Percentiles rank a stretch among this genome's conserved stretches.
phyloP scores from a whole-genome alignment of 2,113 vertebrate genomes.

The Centropus unirufus region DNA sequence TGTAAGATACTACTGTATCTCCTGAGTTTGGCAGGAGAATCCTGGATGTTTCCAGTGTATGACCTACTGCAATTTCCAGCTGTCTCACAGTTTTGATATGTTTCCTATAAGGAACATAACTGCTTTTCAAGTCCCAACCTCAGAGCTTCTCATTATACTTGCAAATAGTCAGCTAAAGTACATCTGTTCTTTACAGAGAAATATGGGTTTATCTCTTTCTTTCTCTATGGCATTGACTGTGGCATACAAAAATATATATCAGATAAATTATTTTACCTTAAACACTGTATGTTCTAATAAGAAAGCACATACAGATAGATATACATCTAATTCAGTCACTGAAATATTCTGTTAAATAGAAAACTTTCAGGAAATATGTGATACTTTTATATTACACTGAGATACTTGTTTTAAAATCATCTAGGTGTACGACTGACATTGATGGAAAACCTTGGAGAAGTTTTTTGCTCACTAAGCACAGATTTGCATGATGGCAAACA shows the following conservation, averaged over 20 bases:
- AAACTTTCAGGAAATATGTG: background rate
- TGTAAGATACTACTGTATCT: background rate
- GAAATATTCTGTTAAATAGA: background rate
- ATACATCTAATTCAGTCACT: background rate
- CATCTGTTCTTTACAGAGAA: conserved; percentile 26
- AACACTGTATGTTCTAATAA: background rate
- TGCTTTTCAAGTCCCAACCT: conserved; percentile 33
- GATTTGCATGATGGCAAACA: conserved; percentile 66
- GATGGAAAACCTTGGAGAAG: conserved; percentile 55
- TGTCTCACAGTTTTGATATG: conserved; percentile 23
- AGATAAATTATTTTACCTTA: background rate
- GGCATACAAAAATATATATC: background rate
- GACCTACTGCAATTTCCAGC: conserved; percentile 25
- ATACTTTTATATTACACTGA: background rate
- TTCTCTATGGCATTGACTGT: background rate
- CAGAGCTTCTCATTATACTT: conserved; percentile 61
- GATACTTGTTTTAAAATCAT: background rate
- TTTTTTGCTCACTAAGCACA: conserved; percentile 67
- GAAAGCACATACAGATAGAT: background rate
- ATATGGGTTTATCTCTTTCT: background rate
- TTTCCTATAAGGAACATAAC: conserved; percentile 44
- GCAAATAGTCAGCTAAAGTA: conserved; percentile 49
- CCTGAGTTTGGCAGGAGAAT: conserved; percentile 28
- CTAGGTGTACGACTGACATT: conserved; percentile 29
- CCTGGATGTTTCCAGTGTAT: conserved; percentile 5